phyloP scores from a whole-genome alignment of 2,113 vertebrate genomes.

The Sapayoa aenigma region DNA sequence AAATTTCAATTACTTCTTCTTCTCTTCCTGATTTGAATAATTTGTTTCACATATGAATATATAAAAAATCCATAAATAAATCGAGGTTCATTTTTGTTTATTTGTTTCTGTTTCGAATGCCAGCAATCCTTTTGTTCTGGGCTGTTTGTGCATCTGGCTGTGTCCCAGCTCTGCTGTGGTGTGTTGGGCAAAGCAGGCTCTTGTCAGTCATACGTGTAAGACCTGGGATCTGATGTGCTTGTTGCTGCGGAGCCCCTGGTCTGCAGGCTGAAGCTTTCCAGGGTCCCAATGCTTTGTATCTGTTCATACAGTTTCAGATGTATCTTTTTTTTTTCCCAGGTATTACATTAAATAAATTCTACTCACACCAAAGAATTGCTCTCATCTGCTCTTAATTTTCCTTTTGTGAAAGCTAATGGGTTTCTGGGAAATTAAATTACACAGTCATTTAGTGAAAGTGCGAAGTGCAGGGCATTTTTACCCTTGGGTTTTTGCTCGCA shows the following conservation, averaged over 20 bases:
- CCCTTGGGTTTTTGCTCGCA: constrained; percentile 50
- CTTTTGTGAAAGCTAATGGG: constrained; percentile 76
- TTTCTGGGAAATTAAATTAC: constrained; percentile 81
- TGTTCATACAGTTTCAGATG: constrained; percentile 22
- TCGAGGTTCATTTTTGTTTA: neutral
- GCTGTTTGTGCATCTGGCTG: neutral
- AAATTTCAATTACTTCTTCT: constrained; percentile 46
- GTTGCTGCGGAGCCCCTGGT: neutral
- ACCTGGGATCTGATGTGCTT: neutral
- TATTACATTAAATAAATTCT: constrained; percentile 68
- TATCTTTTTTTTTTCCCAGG: neutral
- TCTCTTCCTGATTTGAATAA: neutral
- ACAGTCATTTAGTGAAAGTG: constrained; percentile 71
- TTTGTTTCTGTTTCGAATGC: neutral
- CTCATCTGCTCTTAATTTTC: constrained; percentile 76
- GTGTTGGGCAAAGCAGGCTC: neutral
- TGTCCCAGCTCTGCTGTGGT: neutral
- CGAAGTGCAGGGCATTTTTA: constrained; percentile 68
- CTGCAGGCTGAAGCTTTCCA: neutral
- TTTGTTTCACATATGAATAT: neutral
- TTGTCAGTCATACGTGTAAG: neutral
- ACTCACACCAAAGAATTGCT: constrained; percentile 66
- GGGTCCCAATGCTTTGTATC: neutral
- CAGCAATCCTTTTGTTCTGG: neutral
- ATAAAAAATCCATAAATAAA: neutral